Percentiles rank a stretch among this genome's conserved stretches.
Conservation (phyloP, 2,888 invertebrate species). For the Agonopterix alstromeriana region DNA sequence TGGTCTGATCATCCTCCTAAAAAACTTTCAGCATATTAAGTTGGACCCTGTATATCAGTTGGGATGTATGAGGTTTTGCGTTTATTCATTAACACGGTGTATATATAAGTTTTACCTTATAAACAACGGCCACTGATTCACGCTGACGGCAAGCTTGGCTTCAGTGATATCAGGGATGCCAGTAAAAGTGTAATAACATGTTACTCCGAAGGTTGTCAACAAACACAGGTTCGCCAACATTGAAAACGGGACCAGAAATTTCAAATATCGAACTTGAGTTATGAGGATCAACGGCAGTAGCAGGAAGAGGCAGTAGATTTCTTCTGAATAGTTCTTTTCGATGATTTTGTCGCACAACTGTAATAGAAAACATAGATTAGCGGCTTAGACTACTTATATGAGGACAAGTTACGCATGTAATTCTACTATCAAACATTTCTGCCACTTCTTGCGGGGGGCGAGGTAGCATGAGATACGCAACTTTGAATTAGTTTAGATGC, state of each 20-base stretch:
- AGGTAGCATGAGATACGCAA: too few species aligned
- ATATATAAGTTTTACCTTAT: too few species aligned
- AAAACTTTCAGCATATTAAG: too few species aligned
- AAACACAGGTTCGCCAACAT: slow-evolving; percentile 90
- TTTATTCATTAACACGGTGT: too few species aligned
- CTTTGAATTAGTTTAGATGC: too few species aligned
- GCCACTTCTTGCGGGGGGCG: too few species aligned
- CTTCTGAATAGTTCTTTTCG: slow-evolving; percentile 54
- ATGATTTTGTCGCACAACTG: slow-evolving; percentile 67
- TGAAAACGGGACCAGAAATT: slow-evolving; percentile 92
- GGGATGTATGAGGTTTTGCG: too few species aligned
- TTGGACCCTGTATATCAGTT: too few species aligned
- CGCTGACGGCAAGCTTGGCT: slow-evolving; percentile 51
- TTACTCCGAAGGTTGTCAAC: slow-evolving; percentile 84
- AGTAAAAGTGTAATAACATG: slow-evolving; percentile 87
- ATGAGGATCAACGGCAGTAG: slow-evolving; percentile 82
- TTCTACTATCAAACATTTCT: too few species aligned
- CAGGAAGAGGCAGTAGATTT: slow-evolving; percentile 80
- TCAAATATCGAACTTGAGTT: slow-evolving; percentile 83
- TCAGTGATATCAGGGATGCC: slow-evolving; percentile 41
- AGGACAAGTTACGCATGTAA: too few species aligned
- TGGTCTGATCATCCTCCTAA: too few species aligned
- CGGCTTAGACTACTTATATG: too few species aligned
- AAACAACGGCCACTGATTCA: slow-evolving; percentile 86
- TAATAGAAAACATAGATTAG: slow-evolving; percentile 23